Evolutionary conservation across 2,113 vertebrate genomes (phyloP).

Genomic region (Gallinago undulata): DNA sequence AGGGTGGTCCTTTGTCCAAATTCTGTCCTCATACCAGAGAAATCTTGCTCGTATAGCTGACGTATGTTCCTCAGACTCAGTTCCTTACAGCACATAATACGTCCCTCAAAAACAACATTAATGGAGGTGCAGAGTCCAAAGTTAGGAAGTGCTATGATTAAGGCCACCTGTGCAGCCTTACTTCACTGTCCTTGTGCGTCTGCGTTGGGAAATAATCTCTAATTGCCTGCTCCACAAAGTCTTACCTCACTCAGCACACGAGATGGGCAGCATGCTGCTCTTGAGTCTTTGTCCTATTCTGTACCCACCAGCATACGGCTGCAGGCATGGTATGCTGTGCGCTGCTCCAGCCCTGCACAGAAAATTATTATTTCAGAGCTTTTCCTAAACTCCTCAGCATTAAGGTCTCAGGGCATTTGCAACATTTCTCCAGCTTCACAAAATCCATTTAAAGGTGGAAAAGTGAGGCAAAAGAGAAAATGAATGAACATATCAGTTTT

Average conservation of each 20-base stretch:
- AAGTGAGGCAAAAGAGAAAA: background rate
- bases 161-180: background rate
- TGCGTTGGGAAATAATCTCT: background rate
- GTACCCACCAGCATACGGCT: background rate
- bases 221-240: background rate
- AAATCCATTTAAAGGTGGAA: background rate
- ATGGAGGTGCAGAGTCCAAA: background rate
- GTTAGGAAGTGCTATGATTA: slow-evolving; percentile 35
- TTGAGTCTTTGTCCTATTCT: background rate
- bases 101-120: background rate
- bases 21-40: background rate
- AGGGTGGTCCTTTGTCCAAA: background rate
- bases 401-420: background rate
- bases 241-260: background rate
- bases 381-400: background rate
- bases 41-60: background rate
- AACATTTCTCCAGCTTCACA: background rate
- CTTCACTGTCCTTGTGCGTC: background rate
- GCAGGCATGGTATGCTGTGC: background rate
- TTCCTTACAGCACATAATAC: background rate
- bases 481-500: background rate
- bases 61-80: background rate
- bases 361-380: background rate
- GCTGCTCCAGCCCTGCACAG: background rate
- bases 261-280: background rate